Percentiles rank a stretch among this genome's conserved stretches.
These are phyloP conservation scores for Hemiprocne comata DNA, from an alignment of 2,113 vertebrate species.

Conservation along the genomic window DNA sequence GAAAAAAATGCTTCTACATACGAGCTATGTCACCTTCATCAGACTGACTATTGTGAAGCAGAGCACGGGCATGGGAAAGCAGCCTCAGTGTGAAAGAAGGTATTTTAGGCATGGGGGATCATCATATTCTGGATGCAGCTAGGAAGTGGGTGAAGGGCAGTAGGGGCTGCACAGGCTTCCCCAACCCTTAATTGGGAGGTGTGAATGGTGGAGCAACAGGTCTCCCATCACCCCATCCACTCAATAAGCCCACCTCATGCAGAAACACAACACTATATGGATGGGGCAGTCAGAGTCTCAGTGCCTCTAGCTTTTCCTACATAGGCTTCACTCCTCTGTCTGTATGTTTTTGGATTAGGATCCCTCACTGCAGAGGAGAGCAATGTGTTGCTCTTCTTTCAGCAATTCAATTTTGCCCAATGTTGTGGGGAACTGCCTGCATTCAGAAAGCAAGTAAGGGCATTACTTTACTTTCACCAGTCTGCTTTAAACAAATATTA, in stretches of 20 bases:
- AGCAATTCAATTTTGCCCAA: slow-evolving; percentile 2
- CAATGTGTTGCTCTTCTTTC: background rate
- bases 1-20: background rate
- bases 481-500: slow-evolving; percentile 70
- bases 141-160: background rate
- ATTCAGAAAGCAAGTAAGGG: slow-evolving; percentile 1
- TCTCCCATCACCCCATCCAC: background rate
- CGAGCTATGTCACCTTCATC: background rate
- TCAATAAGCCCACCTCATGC: rapidly evolving
- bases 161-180: background rate
- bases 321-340: background rate
- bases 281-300: background rate
- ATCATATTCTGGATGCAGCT: background rate
- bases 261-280: rapidly evolving
- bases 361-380: background rate
- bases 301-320: background rate
- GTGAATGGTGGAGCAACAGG: background rate
- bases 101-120: background rate
- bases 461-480: slow-evolving; percentile 53
- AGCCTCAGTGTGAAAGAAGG: background rate
- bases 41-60: rapidly evolving
- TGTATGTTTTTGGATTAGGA: background rate
- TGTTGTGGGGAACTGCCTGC: background rate
- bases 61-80: background rate
- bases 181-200: background rate